Conservation (phyloP, 2,888 invertebrate species). For the Lissocephala sabroskyi region DNA sequence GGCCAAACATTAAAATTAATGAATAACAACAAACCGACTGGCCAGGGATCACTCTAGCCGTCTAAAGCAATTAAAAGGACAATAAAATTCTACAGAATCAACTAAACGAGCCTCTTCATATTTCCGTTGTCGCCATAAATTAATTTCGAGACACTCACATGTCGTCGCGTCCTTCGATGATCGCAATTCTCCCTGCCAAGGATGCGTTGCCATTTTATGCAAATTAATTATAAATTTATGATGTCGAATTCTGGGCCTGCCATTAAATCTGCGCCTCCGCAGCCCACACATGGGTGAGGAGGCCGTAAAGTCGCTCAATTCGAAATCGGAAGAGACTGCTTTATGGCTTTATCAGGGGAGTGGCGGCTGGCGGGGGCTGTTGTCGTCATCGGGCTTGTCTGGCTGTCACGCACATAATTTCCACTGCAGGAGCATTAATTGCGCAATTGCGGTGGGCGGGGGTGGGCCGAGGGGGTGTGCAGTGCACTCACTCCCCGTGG, state of each 20-base stretch:
- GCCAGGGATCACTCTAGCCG: slow-evolving; percentile 9
- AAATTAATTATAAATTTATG: slow-evolving; percentile 65
- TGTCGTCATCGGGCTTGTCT: slow-evolving; percentile 22
- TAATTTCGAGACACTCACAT: background rate
- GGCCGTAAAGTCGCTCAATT: slow-evolving; percentile 25
- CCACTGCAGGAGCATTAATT: slow-evolving; percentile 48
- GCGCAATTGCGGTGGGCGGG: slow-evolving; percentile 43
- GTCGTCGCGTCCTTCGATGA: too few species aligned
- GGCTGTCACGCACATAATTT: slow-evolving; percentile 57
- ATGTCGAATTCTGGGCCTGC: background rate
- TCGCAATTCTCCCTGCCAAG: slow-evolving; percentile 6
- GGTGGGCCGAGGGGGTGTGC: background rate
- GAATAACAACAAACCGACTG: slow-evolving; percentile 62
- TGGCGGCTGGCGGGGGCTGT: background rate
- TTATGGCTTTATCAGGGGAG: slow-evolving; percentile 52
- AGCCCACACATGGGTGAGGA: slow-evolving; percentile 46
- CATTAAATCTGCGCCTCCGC: slow-evolving; percentile 11
- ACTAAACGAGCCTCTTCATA: background rate
- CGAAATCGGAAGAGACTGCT: slow-evolving; percentile 43
- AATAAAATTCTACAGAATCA: slow-evolving; percentile 7
- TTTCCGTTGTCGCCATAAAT: slow-evolving; percentile 1
- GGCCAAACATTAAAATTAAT: slow-evolving; percentile 69
- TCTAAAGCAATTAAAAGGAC: slow-evolving; percentile 33
- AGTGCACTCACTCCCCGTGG: background rate
- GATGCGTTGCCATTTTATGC: slow-evolving; percentile 35